Percentiles rank a stretch among this genome's conserved stretches.
Evolutionary conservation across 2,888 invertebrate genomes (phyloP).

Genomic region (Zaprionus bogoriensis): DNA sequence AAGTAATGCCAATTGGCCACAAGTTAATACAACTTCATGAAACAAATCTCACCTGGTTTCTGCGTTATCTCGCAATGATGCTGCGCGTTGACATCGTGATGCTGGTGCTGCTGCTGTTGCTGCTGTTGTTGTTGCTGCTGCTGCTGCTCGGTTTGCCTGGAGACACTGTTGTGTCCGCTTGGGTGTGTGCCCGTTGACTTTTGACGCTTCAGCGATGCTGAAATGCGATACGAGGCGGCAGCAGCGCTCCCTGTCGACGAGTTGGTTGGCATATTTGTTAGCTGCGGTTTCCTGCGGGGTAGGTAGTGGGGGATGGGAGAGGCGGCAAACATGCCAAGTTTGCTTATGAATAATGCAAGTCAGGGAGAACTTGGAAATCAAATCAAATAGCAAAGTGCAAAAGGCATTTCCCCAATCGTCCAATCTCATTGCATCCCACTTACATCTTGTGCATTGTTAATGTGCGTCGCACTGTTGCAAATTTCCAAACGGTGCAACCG

Average conservation of each 20-base stretch:
- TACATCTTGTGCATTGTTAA: conserved; percentile 82
- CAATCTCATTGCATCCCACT: conserved; percentile 18
- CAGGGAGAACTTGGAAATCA: not conserved
- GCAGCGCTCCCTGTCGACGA: conserved; percentile 24
- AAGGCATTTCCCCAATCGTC: not conserved
- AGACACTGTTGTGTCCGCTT: conserved; percentile 70
- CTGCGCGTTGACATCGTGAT: conserved; percentile 45
- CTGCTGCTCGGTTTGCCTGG: conserved; percentile 35
- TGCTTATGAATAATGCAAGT: not conserved
- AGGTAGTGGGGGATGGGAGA: not conserved
- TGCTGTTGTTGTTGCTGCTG: conserved; percentile 28
- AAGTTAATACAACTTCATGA: conserved; percentile 14
- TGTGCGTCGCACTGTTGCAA: conserved; percentile 83
- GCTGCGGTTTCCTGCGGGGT: conserved; percentile 58
- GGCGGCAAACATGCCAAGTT: not conserved
- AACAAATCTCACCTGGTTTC: conserved; percentile 75
- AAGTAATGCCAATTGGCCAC: conserved; percentile 27
- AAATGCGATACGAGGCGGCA: conserved; percentile 58
- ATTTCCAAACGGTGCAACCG: conserved; percentile 86
- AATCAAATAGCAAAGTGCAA: not conserved
- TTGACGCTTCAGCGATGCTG: conserved; percentile 75
- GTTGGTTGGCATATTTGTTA: conserved; percentile 39
- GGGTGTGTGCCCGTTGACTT: conserved; percentile 77
- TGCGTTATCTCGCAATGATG: conserved; percentile 66
- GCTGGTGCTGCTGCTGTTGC: conserved; percentile 17